Evolutionary conservation across 2,113 vertebrate genomes (phyloP).

Genomic region (Chionodraco myersi): DNA sequence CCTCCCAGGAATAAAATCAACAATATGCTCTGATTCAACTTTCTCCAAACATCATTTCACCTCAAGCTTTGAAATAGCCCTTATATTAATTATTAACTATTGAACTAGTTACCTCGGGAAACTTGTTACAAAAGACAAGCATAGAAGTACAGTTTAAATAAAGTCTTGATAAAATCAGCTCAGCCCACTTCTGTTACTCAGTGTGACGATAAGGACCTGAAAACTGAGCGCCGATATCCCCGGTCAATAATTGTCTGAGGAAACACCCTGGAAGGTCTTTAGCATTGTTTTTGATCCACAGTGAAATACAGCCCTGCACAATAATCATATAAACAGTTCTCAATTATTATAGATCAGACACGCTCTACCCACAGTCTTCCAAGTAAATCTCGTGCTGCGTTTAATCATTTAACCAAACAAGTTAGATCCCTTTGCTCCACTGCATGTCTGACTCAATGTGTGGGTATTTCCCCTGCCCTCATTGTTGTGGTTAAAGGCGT

Average conservation of each 20-base stretch:
- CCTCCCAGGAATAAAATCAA: conserved; percentile 11
- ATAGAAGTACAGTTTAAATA: background rate
- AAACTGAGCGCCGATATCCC: conserved; percentile 32
- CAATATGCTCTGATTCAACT: background rate
- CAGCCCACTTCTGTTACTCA: background rate
- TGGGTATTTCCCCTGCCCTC: too few relatives aligned
- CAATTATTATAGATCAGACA: background rate
- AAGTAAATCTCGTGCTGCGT: background rate
- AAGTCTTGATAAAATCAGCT: background rate
- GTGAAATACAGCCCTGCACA: background rate
- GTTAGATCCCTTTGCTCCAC: background rate
- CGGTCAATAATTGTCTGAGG: background rate
- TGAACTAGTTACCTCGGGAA: background rate
- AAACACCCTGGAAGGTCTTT: conserved; percentile 31
- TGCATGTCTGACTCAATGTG: too few relatives aligned
- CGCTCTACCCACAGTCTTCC: background rate
- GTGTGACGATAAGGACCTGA: background rate
- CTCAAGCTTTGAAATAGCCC: background rate
- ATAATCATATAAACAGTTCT: background rate
- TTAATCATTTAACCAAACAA: background rate
- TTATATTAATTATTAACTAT: background rate
- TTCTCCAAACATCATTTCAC: background rate
- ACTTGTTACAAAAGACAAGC: background rate
- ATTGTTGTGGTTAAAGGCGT: too few relatives aligned
- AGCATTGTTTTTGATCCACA: background rate